These are phyloP conservation scores for Plebejus anna DNA, from an alignment of 2,888 invertebrate genomes.

Conservation along the genomic window DNA sequence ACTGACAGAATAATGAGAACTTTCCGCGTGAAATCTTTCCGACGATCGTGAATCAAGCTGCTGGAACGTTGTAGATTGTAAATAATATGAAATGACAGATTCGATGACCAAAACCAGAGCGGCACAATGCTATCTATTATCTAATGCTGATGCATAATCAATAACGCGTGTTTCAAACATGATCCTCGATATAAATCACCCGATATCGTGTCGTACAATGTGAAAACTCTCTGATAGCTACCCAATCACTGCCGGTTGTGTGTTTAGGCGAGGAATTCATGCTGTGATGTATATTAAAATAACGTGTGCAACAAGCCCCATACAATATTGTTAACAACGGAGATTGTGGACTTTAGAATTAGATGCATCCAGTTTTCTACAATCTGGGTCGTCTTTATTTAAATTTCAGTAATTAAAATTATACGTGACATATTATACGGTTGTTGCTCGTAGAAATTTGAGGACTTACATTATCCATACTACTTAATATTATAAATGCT, in stretches of 20 bases:
- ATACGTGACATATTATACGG: not conserved
- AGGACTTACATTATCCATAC: too few species aligned
- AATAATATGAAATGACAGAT: too few species aligned
- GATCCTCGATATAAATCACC: not conserved
- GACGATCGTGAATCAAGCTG: too few species aligned
- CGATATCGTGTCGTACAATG: not conserved
- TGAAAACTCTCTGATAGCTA: not conserved
- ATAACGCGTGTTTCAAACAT: not conserved
- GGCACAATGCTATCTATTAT: too few species aligned
- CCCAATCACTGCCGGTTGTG: slow-evolving; percentile 8
- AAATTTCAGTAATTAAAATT: not conserved
- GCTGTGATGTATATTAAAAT: slow-evolving; percentile 30
- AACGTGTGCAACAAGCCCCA: slow-evolving; percentile 24
- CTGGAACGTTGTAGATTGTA: too few species aligned
- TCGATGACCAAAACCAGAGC: too few species aligned
- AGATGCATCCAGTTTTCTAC: not conserved
- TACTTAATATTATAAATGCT: too few species aligned
- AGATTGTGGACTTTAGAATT: not conserved
- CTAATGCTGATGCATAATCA: too few species aligned
- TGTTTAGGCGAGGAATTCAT: slow-evolving; percentile 11
- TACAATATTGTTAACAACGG: not conserved
- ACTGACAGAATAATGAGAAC: too few species aligned
- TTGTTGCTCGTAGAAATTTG: too few species aligned
- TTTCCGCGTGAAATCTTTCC: too few species aligned
- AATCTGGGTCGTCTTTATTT: not conserved